These are phyloP conservation scores for Notothenia rossii DNA, from an alignment of 2,113 vertebrate species.

Conservation along the genomic window DNA sequence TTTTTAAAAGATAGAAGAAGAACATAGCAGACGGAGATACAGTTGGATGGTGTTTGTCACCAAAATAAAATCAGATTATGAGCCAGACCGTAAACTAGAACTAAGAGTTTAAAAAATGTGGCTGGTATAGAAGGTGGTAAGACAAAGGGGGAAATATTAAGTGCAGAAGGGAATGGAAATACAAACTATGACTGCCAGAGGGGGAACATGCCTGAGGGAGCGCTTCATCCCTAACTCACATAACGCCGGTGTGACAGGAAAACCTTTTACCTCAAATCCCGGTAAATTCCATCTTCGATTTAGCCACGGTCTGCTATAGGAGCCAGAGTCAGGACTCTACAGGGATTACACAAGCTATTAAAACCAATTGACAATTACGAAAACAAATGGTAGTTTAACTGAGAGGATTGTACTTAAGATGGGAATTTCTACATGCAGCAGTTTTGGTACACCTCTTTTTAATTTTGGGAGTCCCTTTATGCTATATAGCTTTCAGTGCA, in stretches of 20 bases:
- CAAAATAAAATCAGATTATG: conserved; percentile 49
- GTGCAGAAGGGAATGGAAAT: conserved; percentile 58
- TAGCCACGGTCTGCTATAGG: conserved; percentile 23
- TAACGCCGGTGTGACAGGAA: conserved; percentile 48
- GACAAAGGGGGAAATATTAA: conserved; percentile 43
- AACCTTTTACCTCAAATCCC: conserved; percentile 54
- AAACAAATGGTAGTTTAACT: conserved; percentile 56
- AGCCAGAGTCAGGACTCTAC: conserved; percentile 46
- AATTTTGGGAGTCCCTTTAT: background rate
- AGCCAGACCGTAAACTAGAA: conserved; percentile 33
- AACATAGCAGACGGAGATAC: too few species aligned
- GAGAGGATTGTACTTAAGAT: conserved; percentile 13
- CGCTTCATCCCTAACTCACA: conserved; percentile 43
- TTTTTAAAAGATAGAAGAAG: conserved; percentile 13
- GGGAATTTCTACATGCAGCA: conserved; percentile 13
- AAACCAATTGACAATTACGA: conserved; percentile 57
- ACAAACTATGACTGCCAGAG: conserved; percentile 56
- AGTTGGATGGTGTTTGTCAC: conserved; percentile 38
- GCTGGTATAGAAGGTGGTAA: conserved; percentile 47
- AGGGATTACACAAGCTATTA: conserved; percentile 47
- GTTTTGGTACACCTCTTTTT: background rate
- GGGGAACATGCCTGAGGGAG: conserved; percentile 55
- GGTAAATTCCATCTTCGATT: conserved; percentile 53
- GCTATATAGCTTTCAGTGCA: background rate
- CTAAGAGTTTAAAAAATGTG: conserved; percentile 49